Base-by-base conservation (phyloP, 2,888 invertebrate genomes). In the Hyalella azteca region DNA sequence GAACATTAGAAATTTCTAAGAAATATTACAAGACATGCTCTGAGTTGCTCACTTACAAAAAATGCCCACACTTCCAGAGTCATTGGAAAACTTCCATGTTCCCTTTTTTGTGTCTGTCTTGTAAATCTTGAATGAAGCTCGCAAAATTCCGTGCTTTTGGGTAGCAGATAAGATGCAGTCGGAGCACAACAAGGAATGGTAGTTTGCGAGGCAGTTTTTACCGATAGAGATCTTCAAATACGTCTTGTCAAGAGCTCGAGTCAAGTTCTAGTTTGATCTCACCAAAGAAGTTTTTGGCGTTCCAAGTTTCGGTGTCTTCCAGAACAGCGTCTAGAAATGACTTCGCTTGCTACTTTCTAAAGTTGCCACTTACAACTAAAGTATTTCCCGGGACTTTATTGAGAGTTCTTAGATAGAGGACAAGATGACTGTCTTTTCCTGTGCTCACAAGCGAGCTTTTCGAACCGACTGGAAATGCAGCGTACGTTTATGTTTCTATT, bases 151-250 rank as follows among this genome's bases (percentile, higher is more conserved):
- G 11, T 26, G 13, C 26, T 26, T 54, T 54, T 54, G 26, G 22
- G 22, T 13, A 19, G 54, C 26, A 22, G 22, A 54, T 7, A 54
- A 54, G 29, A 5, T 54, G 54, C 13, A 1, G 54, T 26, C 26
- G 9, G 4, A 29, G 13, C 19, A 54, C 22, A 54, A 26, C 54
- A 11, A 11, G 1, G 29, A 54, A 26, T 54, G 26, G 22, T 29
- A 54, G 13, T 29, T 54, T 26, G 13, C 26, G 29, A 29, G 9
- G 54, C 5, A 22, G 9, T 9, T 11, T 54, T 54, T 54, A 26
- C 26, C 54, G 54, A 54, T 26, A 54, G 54, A 26, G 54, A 54
- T 54, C 54, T 54, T 54, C 54, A 54, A 54, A 54, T 54, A 54
- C 26, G 29, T 26, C 54, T 54, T 54, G 54, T 54, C 26, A 54